These are phyloP conservation scores for Porites lobata DNA, from an alignment of 92 coral and sea anemone species.

Conservation along the genomic window DNA sequence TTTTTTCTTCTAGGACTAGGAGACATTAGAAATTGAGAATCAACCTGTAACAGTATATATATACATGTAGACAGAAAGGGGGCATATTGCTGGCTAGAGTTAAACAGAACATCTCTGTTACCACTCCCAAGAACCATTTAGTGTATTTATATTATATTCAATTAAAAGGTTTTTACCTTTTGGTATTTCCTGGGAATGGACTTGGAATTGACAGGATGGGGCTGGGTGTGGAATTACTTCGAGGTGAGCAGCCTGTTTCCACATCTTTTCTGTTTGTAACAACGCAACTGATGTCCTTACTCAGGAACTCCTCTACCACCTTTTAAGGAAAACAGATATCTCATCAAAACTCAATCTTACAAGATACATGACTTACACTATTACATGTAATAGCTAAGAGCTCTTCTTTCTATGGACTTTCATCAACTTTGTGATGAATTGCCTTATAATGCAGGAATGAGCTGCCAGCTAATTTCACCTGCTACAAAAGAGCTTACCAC, in stretches of 20 bases:
- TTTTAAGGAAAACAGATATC: constrained; percentile 19
- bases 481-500: too few species aligned
- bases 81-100: too few species aligned
- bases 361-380: too few species aligned
- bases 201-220: constrained; percentile 92
- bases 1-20: too few species aligned
- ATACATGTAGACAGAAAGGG: too few species aligned
- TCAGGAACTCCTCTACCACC: constrained; percentile 94
- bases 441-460: too few species aligned
- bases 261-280: constrained; percentile 87
- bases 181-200: constrained; percentile 75
- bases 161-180: constrained; percentile 50
- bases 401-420: too few species aligned
- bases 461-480: too few species aligned
- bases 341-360: not conserved
- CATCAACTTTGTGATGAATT: too few species aligned
- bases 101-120: not conserved
- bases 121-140: not conserved
- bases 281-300: constrained; percentile 90
- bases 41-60: too few species aligned
- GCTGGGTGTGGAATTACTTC: constrained; percentile 96
- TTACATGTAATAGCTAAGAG: too few species aligned
- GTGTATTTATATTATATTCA: not conserved
- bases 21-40: too few species aligned
- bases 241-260: constrained; percentile 81